phyloP scores from a whole-genome alignment of 1,140 invertebrate species.

The Antheraea pernyi region DNA sequence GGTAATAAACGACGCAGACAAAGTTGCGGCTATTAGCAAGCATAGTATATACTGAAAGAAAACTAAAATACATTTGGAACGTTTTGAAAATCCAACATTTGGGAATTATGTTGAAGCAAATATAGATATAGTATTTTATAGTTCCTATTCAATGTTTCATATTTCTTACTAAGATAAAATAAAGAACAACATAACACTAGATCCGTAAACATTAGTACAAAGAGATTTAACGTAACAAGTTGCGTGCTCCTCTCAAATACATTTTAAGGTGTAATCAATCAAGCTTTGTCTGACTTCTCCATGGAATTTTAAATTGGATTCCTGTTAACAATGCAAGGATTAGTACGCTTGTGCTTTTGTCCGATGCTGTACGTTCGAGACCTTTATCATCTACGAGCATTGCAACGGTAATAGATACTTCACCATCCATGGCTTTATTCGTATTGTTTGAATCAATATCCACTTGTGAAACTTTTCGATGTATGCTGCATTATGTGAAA shows the following conservation, averaged over 20 bases:
- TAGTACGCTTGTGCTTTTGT: conserved; percentile 56
- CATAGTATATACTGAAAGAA: too few relatives aligned
- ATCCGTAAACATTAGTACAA: not conserved
- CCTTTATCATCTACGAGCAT: conserved; percentile 1
- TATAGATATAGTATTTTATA: too few relatives aligned
- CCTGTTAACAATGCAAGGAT: conserved; percentile 70
- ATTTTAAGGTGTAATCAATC: conserved; percentile 68
- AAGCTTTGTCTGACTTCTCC: conserved; percentile 60
- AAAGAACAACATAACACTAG: not conserved
- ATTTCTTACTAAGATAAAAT: not conserved
- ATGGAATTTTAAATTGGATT: conserved; percentile 74
- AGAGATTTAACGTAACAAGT: conserved; percentile 8
- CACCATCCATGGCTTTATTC: conserved; percentile 30
- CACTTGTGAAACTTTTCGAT: conserved; percentile 23
- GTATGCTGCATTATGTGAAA: conserved; percentile 18
- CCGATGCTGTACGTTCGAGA: conserved; percentile 31
- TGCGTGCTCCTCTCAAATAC: conserved; percentile 35
- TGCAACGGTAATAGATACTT: conserved; percentile 19
- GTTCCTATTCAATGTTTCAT: not conserved
- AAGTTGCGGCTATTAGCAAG: too few relatives aligned
- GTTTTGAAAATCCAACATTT: too few relatives aligned
- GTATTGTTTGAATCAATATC: not conserved
- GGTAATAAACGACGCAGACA: too few relatives aligned
- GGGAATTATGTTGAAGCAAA: too few relatives aligned
- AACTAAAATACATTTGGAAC: too few relatives aligned